Base-by-base conservation (phyloP, 2,888 invertebrate species). In the Platycheirus rosarum region DNA sequence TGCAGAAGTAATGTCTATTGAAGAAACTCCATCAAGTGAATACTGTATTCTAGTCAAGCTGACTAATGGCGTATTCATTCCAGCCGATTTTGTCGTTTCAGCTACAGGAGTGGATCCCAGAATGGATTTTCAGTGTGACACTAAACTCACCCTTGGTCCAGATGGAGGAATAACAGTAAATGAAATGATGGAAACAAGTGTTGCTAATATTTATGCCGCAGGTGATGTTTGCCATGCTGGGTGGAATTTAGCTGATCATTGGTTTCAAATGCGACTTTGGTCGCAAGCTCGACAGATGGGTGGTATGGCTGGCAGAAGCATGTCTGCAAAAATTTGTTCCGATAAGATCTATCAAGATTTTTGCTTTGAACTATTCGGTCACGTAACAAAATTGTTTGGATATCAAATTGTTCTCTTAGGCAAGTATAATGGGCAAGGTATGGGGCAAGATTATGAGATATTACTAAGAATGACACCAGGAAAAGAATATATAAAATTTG, bases 261-360 rank as follows among this genome's bases (percentile, higher is more conserved):
- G 98, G 98, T 96, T 97, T 89, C 96, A 98, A 92, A 96, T 99
- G 95, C 93, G 97, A 75, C 91, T 99, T 35, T 99, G 99, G 99
- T 97, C 98, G 0, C 99, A 99, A 91, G 99, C 99, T 0, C 92
- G 98, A 66, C 98, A 98, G 91, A 98, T 98, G 98, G 99, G 98
- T 8, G 93, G 93, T 66, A 98, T 97, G 92, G 97, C 97, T 20
- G 98, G 97, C 0, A 95, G 96, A 89, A 94, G 95, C 71, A 98
- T 99, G 96, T 93, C 93, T 79, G 87, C 90, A 1, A 80, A 70
- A 2, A 88, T 92, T 6, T 92, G 90, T 9, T 91, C 92, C 6
- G 93, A 95, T 90, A 92, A 92, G 84, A 92, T 95, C 11, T 91
- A 94, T 69, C 96, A 95, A 91, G 99, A 99, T 90, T 98, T 99